Evolutionary conservation across 2,797 vertebrate species (phyloP), one percentile per base, ranked within the genome.

Genomic region (Tangara arthus): DNA sequence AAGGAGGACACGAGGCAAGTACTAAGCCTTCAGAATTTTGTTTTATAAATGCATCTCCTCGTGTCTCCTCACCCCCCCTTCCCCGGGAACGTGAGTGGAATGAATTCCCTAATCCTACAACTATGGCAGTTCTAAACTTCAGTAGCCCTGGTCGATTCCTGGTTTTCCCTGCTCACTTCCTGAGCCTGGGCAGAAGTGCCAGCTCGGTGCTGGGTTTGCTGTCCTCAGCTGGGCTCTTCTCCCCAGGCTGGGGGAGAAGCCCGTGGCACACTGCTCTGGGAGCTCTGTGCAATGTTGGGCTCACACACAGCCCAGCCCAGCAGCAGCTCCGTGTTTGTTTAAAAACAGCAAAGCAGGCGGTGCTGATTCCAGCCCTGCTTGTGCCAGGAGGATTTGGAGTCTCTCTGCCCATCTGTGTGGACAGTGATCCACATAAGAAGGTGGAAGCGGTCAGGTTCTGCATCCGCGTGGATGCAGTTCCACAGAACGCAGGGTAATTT

Each of bases 1-100:
- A 11, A 95, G 87, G 78, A 94, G 72, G 53, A 87, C 72, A 26
- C 87, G 41, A 71, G 85, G 82, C 79, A 82, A 89, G 87, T 83
- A 83, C 35, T 21, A 28, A 91, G 56, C 61, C 28, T 34, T 79
- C 55, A 47, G 35, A 72, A 49, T 84, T 83, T 17, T n/a, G 6
- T 23, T 57, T 50, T n/a, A 2, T 37, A 0, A 69, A 26, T 63
- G 2, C 17, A 2, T 77, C 2, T 81, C 8, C 22, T 55, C 1
- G 1, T 59, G 37, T 22, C 8, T 80, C 24, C 13, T 21, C 41
- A 13, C 23, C 50, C 50, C 17, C 5, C 5, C 8, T 37, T 14
- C 7, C 18, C 8, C 5, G 1, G 8, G 28, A 81, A 42, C 7
- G 1, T 24, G 71, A 32, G 41, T 1, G 3, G 77, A 61, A 79